Evolutionary conservation across 2,888 invertebrate species (phyloP).

Genomic region (Heliconius erato): DNA sequence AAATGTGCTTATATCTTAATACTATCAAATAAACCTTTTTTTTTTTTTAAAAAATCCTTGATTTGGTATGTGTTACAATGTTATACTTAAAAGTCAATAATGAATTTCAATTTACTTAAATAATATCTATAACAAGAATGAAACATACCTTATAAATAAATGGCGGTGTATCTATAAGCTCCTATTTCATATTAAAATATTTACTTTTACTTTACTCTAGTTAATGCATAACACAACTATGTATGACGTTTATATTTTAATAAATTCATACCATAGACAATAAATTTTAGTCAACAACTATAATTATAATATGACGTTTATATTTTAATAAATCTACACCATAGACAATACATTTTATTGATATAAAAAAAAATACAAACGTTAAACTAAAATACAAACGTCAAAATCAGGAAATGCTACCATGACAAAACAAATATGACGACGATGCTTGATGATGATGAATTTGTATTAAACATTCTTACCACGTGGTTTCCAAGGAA

Average conservation of each 20-base stretch:
- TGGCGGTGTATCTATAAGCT: conserved; percentile 75
- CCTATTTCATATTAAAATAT: conserved; percentile 57
- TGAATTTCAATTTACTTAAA: not conserved
- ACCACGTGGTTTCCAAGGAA: conserved; percentile 94
- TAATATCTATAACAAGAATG: not conserved
- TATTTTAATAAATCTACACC: conserved; percentile 29
- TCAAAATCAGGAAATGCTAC: conserved; percentile 65
- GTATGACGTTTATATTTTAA: conserved; percentile 39
- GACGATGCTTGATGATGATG: conserved; percentile 61
- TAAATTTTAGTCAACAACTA: conserved; percentile 26
- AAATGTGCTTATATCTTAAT: not conserved
- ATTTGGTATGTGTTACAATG: not conserved
- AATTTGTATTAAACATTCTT: conserved; percentile 57
- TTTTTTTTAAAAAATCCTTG: not conserved
- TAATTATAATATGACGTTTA: conserved; percentile 50
- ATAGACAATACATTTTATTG: not conserved
- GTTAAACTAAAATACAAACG: conserved; percentile 46
- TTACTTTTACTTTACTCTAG: conserved; percentile 58
- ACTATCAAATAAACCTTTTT: not conserved
- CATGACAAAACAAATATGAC: conserved; percentile 57
- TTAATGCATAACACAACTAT: conserved; percentile 44
- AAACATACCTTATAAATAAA: conserved; percentile 59
- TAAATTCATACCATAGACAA: not conserved
- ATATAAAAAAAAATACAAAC: not conserved
- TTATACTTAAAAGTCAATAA: not conserved